Evolutionary conservation across 2,797 vertebrate species (phyloP).

Genomic region (Chlorospingus semifuscus): DNA sequence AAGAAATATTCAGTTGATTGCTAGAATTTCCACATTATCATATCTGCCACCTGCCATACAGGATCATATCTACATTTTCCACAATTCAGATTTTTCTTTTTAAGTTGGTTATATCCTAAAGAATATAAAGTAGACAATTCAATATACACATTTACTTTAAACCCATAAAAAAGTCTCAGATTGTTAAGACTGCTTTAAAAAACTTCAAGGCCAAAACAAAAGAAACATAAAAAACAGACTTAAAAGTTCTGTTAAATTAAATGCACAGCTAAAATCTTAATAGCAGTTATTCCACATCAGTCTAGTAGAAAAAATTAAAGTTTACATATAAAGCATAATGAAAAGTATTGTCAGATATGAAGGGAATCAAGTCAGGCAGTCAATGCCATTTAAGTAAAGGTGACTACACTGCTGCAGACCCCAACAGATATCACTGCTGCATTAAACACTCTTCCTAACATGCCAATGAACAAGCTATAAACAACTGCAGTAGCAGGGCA

Average conservation of each 20-base stretch:
- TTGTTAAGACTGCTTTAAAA: background rate
- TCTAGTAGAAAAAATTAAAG: background rate
- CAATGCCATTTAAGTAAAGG: background rate
- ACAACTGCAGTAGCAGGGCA: background rate
- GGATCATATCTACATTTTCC: background rate
- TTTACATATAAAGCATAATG: background rate
- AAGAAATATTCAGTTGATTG: background rate
- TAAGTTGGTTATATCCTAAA: background rate
- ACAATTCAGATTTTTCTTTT: background rate
- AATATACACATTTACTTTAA: background rate
- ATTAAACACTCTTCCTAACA: background rate
- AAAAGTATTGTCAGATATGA: background rate
- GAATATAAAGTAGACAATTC: background rate
- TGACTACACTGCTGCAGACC: background rate
- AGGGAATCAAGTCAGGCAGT: background rate
- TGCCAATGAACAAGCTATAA: background rate
- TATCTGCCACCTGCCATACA: background rate
- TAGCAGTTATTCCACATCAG: background rate
- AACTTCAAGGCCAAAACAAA: background rate
- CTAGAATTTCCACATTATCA: background rate
- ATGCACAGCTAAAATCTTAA: background rate
- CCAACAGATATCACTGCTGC: background rate
- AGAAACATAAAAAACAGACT: background rate
- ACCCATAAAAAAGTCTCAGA: background rate
- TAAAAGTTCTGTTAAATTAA: background rate